phyloP scores from a whole-genome alignment of 2,888 invertebrate species.

The Ryuthela nishihirai region DNA sequence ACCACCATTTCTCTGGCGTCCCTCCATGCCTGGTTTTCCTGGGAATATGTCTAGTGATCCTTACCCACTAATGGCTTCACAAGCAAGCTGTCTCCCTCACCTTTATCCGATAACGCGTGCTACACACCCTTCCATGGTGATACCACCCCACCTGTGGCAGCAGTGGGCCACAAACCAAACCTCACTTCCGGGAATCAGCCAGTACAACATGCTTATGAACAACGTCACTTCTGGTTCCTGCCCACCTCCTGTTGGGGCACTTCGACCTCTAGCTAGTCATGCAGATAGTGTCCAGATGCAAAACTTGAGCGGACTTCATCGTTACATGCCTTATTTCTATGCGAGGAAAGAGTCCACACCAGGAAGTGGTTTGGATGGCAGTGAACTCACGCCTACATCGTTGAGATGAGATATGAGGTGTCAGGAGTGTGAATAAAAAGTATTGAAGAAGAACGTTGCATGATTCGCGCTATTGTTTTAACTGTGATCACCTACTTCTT shows the following conservation, averaged over 20 bases:
- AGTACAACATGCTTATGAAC: conserved; percentile 25
- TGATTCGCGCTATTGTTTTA: no score
- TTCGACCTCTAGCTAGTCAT: conserved; percentile 29
- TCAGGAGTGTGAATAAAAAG: no score
- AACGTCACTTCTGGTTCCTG: conserved; percentile 11
- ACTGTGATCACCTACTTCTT: no score
- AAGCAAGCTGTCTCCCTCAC: conserved; percentile 2
- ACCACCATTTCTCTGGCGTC: conserved; percentile 16
- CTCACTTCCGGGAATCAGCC: conserved; percentile 21
- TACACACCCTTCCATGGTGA: conserved; percentile 7
- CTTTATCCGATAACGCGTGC: no score
- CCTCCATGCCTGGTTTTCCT: conserved; percentile 2
- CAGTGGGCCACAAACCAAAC: conserved; percentile 9
- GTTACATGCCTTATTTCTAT: conserved; percentile 33
- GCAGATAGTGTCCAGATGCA: not conserved
- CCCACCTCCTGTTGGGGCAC: conserved; percentile 12
- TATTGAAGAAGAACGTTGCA: no score
- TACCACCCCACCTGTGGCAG: conserved; percentile 20
- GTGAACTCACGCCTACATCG: conserved; percentile 14
- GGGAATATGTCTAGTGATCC: conserved; percentile 6
- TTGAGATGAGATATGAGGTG: conserved; percentile 28
- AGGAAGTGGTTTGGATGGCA: conserved; percentile 7
- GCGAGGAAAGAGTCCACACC: conserved; percentile 16
- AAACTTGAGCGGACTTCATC: conserved; percentile 9
- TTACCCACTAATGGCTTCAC: conserved; percentile 13